Evolutionary conservation across 2,113 vertebrate species (phyloP), one percentile per base, ranked within the genome.

Genomic region (Atrichornis clamosus): DNA sequence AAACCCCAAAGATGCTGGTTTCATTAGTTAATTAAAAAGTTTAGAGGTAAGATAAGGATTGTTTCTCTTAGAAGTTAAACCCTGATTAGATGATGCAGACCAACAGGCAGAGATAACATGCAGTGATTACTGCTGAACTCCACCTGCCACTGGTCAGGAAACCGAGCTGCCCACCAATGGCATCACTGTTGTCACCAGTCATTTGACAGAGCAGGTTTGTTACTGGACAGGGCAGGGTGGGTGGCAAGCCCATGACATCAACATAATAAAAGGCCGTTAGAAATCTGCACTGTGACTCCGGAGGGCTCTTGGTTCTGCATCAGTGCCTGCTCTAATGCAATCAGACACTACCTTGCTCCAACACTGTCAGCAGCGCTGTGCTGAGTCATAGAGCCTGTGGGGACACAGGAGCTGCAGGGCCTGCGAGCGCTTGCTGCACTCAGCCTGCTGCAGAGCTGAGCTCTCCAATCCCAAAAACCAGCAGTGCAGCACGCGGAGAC

Each of bases 331-430:
- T 59, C 70, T 89, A 86, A 77, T 76, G 84, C 82, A 78, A 64
- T 42, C 63, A 97, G 59, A 90, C 89, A 89, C 86, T 19, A 42
- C 87, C 84, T 93, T 65, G 87, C 92, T 64, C 75, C 2, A 27
- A 93, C 44, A 68, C 62, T 27, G 9, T 70, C 85, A 95, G 80
- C 86, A 77, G 90, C 55, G 91, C 89, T 81, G 42, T 97, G 97
- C 97, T 96, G 96, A 97, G 88, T 98, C 98, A 98, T 46, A 56
- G 76, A 91, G 87, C 64, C 89, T 65, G 69, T 53, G 65, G 86
- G 94, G 92, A 96, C 80, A 84, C 49, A 3, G 24, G 77, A 89
- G 77, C 92, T 28, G 90, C 94, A 89, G 82, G 81, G 74, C 60
- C 84, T 63, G 83, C 28, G 42, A 93, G 87, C 16, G 7, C 60